These are phyloP conservation scores for Callionymus lyra DNA, from an alignment of 2,113 vertebrate species.

Conservation along the genomic window DNA sequence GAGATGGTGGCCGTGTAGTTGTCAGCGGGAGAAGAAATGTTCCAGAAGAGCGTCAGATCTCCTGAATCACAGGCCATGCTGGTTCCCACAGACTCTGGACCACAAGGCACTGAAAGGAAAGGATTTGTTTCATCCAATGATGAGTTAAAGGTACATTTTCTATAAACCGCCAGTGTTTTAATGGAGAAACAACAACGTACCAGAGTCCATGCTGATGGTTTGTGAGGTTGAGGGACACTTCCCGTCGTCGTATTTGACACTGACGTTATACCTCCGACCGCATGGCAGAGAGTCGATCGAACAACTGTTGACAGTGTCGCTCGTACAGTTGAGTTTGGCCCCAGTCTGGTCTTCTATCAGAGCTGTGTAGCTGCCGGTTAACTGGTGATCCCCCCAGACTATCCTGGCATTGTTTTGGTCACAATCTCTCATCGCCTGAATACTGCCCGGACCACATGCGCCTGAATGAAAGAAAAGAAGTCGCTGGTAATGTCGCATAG, in stretches of 20 bases:
- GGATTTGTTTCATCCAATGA: too few species aligned
- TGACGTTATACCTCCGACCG: conserved; percentile 47
- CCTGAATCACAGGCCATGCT: conserved; percentile 33
- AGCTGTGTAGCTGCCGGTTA: conserved; percentile 37
- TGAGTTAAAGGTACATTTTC: too few species aligned
- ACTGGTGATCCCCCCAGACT: conserved; percentile 47
- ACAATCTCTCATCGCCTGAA: conserved; percentile 45
- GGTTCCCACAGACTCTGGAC: conserved; percentile 35
- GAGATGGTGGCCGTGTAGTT: conserved; percentile 39
- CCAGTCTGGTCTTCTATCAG: conserved; percentile 31
- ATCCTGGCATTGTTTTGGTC: conserved; percentile 37
- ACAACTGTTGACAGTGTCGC: conserved; percentile 44
- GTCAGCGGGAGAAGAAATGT: conserved; percentile 21
- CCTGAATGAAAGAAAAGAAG: conserved; percentile 32
- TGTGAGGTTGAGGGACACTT: conserved; percentile 42
- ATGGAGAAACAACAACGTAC: conserved; percentile 36
- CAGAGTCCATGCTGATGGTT: conserved; percentile 48
- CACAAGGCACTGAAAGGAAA: conserved; percentile 44
- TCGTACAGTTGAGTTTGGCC: conserved; percentile 44
- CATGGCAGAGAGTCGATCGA: conserved; percentile 42
- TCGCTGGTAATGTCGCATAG: not conserved
- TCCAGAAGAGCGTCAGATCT: conserved; percentile 40
- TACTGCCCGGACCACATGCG: conserved; percentile 50
- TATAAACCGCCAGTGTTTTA: too few species aligned
- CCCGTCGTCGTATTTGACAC: conserved; percentile 38